Base-by-base conservation (phyloP, 2,797 vertebrate genomes). In the Psittacula echo region DNA sequence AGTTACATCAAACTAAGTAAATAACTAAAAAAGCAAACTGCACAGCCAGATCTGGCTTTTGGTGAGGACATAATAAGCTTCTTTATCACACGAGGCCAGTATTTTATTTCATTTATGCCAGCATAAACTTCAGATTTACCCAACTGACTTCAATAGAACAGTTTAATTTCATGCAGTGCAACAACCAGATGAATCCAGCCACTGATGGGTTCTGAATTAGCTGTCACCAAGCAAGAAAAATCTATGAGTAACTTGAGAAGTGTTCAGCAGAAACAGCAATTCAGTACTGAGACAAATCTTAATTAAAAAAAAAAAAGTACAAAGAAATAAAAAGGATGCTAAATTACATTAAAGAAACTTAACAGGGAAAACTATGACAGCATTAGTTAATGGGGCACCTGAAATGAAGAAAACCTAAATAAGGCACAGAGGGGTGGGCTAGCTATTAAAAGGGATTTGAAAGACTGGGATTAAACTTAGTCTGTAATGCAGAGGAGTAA, bases 391-490 rank as follows among this genome's bases (percentile, higher is more conserved):
- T 20, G 27, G 54, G 32, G 44, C 34, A 80, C 54, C 41, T 48
- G 61, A 93, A 91, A 92, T 32, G 72, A 68, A 67, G 34, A 68
- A 80, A 92, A 64, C 17, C n/a, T 32, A 60, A 91, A 82, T 1
- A 17, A 90, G 53, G 32, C 67, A 70, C 54, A 84, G 66, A 78
- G 47, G 30, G 18, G 23, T 62, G 66, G 54, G 18, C 30, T 78
- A 44, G 51, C 12, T 76, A 44, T 54, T 16, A 74, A 84, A 83
- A 61, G 27, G 10, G 23, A 74, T 93, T 68, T 90, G 42, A 87
- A 89, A 77, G n/a, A 34, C n/a, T 10, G 60, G 74, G 85, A 79
- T 88, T 92, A 85, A 82, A 82, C 79, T 75, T 58, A 39, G 47
- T 53, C 67, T 68, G 37, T 37, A 90, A 81, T 11, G 37, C 16